phyloP scores from a whole-genome alignment of 2,113 vertebrate species.

The Urocolius indicus region DNA sequence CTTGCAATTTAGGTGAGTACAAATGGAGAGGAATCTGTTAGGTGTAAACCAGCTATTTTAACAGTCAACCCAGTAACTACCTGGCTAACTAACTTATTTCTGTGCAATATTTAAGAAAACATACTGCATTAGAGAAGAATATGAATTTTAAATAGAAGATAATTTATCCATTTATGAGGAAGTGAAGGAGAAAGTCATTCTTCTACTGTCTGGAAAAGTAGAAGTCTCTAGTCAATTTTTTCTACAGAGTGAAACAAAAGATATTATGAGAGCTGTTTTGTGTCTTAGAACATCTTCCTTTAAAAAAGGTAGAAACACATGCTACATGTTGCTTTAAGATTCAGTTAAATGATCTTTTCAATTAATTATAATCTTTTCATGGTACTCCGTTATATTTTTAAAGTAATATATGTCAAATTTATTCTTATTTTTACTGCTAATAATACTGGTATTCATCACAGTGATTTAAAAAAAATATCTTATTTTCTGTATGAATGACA shows the following conservation, averaged over 20 bases:
- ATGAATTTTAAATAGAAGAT: not conserved
- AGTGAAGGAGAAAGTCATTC: not conserved
- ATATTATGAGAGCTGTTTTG: not conserved
- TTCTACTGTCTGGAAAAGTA: not conserved
- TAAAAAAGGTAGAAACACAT: not conserved
- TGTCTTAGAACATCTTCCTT: not conserved
- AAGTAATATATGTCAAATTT: not conserved
- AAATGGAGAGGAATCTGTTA: not conserved
- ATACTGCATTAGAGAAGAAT: not conserved
- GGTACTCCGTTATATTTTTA: not conserved
- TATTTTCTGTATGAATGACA: not conserved
- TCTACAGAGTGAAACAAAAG: not conserved
- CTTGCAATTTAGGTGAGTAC: not conserved
- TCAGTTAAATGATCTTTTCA: not conserved
- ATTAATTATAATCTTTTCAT: not conserved
- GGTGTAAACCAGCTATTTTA: slow-evolving; percentile 5
- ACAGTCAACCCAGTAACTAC: not conserved
- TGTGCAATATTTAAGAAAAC: slow-evolving; percentile 12
- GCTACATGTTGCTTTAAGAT: not conserved
- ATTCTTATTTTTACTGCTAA: not conserved
- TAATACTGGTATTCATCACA: not conserved
- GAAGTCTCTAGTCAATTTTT: not conserved
- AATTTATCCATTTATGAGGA: not conserved
- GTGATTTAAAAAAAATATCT: not conserved
- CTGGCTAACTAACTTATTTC: not conserved